A percentile compares a stretch with the other conserved stretches of the same genome.
Evolutionary conservation across 2,888 invertebrate genomes (phyloP).

Genomic region (Drosophila dives): DNA sequence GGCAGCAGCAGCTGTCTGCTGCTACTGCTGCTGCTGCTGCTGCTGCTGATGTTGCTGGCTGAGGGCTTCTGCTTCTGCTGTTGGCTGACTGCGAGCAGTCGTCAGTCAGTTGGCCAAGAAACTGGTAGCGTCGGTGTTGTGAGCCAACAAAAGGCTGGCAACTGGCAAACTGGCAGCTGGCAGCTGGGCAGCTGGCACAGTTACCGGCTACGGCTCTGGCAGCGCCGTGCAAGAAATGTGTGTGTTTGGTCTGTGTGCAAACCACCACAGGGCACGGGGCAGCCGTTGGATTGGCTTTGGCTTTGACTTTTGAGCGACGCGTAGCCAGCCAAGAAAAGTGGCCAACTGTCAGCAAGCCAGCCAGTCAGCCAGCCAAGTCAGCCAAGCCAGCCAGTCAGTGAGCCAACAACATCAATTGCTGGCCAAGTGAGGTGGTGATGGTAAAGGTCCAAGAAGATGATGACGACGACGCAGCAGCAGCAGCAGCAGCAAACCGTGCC

Average conservation of each 20-base stretch:
- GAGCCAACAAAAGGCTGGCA: conserved; percentile 79
- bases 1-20: conserved; percentile 35
- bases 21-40: conserved; percentile 17
- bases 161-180: conserved; percentile 64
- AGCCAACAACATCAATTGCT: conserved; percentile 73
- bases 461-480: conserved; percentile 38
- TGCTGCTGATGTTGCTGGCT: conserved; percentile 65
- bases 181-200: conserved; percentile 65
- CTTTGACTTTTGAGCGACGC: conserved; percentile 72
- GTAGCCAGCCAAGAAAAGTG: conserved; percentile 80
- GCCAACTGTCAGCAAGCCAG: conserved; percentile 71
- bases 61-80: conserved; percentile 77
- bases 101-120: conserved; percentile 84
- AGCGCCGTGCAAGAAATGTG: conserved; percentile 29
- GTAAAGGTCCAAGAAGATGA: conserved; percentile 67
- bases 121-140: conserved; percentile 81
- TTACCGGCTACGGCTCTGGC: conserved; percentile 64
- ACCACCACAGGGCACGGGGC: conserved; percentile 59
- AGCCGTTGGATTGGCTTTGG: conserved; percentile 57
- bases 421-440: conserved; percentile 71
- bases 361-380: conserved; percentile 60
- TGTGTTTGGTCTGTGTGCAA: conserved; percentile 18
- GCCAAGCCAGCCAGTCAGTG: conserved; percentile 57
- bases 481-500: conserved; percentile 33
- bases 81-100: conserved; percentile 82